A percentile compares a stretch with the other conserved stretches of the same genome.
These are phyloP conservation scores for Tachysurus fulvidraco DNA, from an alignment of 2,113 vertebrate genomes.

Conservation along the genomic window DNA sequence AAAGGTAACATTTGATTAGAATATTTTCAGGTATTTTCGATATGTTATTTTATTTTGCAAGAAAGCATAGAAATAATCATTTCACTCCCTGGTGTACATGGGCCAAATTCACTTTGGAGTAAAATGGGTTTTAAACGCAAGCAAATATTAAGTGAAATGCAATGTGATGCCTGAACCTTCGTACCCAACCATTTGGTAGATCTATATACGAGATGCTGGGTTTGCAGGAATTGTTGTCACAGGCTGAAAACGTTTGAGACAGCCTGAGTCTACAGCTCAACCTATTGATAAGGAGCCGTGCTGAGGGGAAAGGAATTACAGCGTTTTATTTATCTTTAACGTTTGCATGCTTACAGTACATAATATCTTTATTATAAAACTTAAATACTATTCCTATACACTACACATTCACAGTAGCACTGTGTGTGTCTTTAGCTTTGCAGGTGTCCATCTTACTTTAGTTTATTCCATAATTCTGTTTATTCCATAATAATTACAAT, in stretches of 20 bases:
- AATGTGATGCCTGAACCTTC: neutral
- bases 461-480: neutral
- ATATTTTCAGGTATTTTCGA: neutral
- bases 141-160: neutral
- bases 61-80: too few relatives aligned
- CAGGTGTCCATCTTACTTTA: neutral
- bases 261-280: neutral
- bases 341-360: neutral
- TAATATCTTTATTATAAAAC: neutral
- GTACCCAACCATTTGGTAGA: neutral
- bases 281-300: neutral
- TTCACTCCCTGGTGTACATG: neutral
- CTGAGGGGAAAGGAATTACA: neutral
- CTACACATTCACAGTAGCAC: neutral
- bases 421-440: neutral
- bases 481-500: neutral
- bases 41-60: neutral
- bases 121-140: neutral
- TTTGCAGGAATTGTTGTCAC: neutral
- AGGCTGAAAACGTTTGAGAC: neutral
- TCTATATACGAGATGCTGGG: neutral
- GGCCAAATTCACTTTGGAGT: neutral
- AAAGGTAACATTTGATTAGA: too few relatives aligned
- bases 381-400: neutral
- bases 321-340: neutral